phyloP scores from a whole-genome alignment of 2,797 vertebrate genomes.

The Lates japonicus region DNA sequence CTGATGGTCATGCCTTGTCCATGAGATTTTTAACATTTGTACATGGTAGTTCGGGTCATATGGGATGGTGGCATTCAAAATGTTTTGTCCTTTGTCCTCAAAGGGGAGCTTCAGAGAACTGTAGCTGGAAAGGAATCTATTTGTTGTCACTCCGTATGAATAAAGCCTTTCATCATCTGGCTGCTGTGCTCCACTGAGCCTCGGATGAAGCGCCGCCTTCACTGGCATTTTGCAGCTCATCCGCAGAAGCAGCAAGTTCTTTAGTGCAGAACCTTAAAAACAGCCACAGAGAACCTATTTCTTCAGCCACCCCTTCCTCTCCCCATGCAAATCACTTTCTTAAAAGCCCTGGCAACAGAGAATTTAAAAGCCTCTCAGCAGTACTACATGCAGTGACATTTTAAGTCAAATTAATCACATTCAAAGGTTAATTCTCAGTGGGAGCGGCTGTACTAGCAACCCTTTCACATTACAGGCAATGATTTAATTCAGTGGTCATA shows the following conservation, averaged over 20 bases:
- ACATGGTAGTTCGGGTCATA: slow-evolving; percentile 68
- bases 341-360: slow-evolving; percentile 48
- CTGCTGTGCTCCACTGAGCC: slow-evolving; percentile 75
- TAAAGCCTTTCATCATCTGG: slow-evolving; percentile 83
- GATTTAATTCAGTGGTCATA: slow-evolving; percentile 8
- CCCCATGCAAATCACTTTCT: slow-evolving; percentile 36
- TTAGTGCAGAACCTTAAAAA: slow-evolving; percentile 55
- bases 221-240: slow-evolving; percentile 73
- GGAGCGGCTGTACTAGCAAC: slow-evolving; percentile 11
- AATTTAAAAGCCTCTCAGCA: slow-evolving; percentile 58
- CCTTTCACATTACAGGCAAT: slow-evolving; percentile 12
- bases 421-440: slow-evolving; percentile 66
- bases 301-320: slow-evolving; percentile 28
- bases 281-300: slow-evolving; percentile 48
- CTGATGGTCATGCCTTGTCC: slow-evolving; percentile 70
- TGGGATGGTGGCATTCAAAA: slow-evolving; percentile 67
- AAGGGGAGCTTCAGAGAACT: slow-evolving; percentile 73
- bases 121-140: slow-evolving; percentile 79
- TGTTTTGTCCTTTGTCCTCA: slow-evolving; percentile 79
- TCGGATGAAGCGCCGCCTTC: slow-evolving; percentile 66
- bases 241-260: slow-evolving; percentile 57
- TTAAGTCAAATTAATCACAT: slow-evolving; percentile 71
- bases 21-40: slow-evolving; percentile 64
- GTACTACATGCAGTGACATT: slow-evolving; percentile 63
- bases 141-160: slow-evolving; percentile 84